Percentiles rank a stretch among this genome's conserved stretches.
Evolutionary conservation across 2,113 vertebrate genomes (phyloP).

Genomic region (Oncorhynchus keta): DNA sequence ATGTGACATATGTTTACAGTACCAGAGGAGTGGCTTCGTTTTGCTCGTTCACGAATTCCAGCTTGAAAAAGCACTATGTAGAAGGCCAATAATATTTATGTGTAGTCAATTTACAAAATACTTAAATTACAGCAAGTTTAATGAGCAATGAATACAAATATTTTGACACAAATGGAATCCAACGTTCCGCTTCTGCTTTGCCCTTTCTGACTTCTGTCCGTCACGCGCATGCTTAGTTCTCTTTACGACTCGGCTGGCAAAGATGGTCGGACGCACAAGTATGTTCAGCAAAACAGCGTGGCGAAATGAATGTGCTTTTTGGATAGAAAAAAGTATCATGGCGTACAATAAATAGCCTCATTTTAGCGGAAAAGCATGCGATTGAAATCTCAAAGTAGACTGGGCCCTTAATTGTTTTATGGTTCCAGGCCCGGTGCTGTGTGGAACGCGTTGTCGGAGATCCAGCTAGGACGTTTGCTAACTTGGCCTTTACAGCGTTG

Average conservation of each 20-base stretch:
- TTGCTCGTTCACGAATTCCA: neutral
- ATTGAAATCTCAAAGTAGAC: neutral
- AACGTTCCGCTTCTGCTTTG: neutral
- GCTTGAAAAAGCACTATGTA: no score
- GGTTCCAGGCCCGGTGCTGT: neutral
- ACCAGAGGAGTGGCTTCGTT: neutral
- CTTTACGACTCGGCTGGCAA: slow-evolving; percentile 77
- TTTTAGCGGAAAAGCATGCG: neutral
- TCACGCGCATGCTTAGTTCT: slow-evolving; percentile 51
- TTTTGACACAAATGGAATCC: neutral
- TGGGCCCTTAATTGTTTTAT: no score
- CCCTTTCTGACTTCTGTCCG: slow-evolving; percentile 43
- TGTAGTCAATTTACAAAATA: no score
- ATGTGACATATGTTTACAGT: slow-evolving; percentile 37
- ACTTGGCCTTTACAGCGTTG: neutral
- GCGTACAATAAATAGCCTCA: neutral
- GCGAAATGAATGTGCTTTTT: slow-evolving; percentile 13
- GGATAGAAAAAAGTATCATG: neutral
- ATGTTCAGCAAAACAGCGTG: slow-evolving; percentile 55
- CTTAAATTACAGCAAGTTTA: neutral
- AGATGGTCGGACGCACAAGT: slow-evolving; percentile 91
- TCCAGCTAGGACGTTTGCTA: neutral
- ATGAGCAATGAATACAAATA: neutral
- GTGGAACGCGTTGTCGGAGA: slow-evolving; percentile 1
- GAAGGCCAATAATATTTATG: no score